Evolutionary conservation across 2,888 invertebrate genomes (phyloP).

Genomic region (Cataglyphis livida): DNA sequence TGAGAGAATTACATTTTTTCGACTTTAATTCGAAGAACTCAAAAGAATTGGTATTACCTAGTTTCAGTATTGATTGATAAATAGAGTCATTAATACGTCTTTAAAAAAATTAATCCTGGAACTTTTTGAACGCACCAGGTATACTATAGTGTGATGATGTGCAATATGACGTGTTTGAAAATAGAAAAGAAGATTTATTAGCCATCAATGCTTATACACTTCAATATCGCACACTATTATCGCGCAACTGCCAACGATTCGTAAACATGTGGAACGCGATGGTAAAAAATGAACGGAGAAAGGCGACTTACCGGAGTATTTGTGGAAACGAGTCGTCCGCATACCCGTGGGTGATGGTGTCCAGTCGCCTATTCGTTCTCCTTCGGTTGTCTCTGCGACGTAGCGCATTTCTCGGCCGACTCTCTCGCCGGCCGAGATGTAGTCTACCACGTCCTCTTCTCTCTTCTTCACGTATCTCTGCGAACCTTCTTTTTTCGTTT

Average conservation of each 20-base stretch:
- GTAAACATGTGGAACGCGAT: background rate
- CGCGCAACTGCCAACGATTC: background rate
- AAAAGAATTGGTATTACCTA: no score
- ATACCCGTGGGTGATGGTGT: conserved; percentile 79
- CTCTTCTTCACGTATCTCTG: conserved; percentile 91
- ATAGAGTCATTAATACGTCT: no score
- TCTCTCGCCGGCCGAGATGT: conserved; percentile 93
- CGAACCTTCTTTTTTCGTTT: conserved; percentile 85
- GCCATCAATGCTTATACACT: background rate
- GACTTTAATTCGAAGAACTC: background rate
- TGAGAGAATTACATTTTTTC: background rate
- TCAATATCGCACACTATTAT: background rate
- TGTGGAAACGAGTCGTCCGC: conserved; percentile 78
- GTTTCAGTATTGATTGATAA: no score
- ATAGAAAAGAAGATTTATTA: background rate
- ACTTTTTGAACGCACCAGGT: no score
- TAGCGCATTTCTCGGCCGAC: conserved; percentile 93
- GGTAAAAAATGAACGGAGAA: conserved; percentile 36
- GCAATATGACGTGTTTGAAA: background rate
- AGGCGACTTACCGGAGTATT: conserved; percentile 71
- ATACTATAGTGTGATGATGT: background rate
- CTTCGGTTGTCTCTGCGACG: conserved; percentile 93
- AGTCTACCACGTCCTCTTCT: conserved; percentile 94
- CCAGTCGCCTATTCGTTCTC: conserved; percentile 88
- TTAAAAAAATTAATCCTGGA: no score